A percentile compares a stretch with the other conserved stretches of the same genome.
These are phyloP conservation scores for Elephas maximus DNA, from an alignment of 2,113 vertebrate genomes.

Conservation along the genomic window DNA sequence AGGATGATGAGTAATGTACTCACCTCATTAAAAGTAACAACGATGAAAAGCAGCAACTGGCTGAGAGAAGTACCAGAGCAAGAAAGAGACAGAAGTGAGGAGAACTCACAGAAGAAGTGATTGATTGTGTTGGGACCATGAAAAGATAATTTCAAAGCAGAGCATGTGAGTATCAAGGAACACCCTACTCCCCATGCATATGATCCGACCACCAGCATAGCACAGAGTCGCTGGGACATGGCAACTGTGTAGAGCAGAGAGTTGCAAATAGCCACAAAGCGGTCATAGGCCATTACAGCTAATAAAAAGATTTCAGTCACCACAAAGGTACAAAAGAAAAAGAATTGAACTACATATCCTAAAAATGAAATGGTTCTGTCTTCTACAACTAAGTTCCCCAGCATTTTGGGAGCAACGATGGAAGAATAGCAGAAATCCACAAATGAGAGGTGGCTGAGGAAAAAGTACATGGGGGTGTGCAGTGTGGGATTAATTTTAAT, in stretches of 20 bases:
- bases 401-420: conserved; percentile 64
- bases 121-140: conserved; percentile 64
- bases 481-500: conserved; percentile 70
- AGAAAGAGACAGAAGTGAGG: conserved; percentile 73
- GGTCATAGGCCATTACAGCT: conserved; percentile 72
- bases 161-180: conserved; percentile 69
- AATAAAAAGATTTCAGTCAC: conserved; percentile 70
- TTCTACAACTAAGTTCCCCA: conserved; percentile 45
- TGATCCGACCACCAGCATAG: not conserved
- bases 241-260: conserved; percentile 67
- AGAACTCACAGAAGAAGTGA: conserved; percentile 83
- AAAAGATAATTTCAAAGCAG: conserved; percentile 69
- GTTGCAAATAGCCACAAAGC: conserved; percentile 72
- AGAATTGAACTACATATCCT: conserved; percentile 67
- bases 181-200: conserved; percentile 31
- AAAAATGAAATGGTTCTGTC: conserved; percentile 69
- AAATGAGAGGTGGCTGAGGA: conserved; percentile 77
- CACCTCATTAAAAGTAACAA: conserved; percentile 60
- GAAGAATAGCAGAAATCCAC: conserved; percentile 76
- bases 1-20: conserved; percentile 68
- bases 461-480: conserved; percentile 74
- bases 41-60: conserved; percentile 61
- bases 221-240: conserved; percentile 67
- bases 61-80: conserved; percentile 69
- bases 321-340: conserved; percentile 68